phyloP scores from a whole-genome alignment of 2,113 vertebrate species.

The Prietella phreatophila region DNA sequence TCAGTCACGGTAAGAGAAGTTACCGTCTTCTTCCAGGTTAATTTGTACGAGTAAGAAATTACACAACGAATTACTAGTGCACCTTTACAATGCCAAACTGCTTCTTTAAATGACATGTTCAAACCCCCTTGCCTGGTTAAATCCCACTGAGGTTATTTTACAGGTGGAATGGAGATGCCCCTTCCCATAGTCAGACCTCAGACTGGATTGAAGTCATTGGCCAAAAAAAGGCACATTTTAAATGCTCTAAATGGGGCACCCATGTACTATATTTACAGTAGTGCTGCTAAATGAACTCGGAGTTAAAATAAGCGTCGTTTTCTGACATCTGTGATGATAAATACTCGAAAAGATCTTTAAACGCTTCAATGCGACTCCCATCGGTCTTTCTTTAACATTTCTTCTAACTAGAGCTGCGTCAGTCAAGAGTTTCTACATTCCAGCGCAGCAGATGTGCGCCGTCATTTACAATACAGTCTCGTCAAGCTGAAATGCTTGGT shows the following conservation, averaged over 20 bases:
- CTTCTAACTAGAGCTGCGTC: too few species aligned
- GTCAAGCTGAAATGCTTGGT: conserved; percentile 11
- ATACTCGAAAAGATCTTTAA: neutral
- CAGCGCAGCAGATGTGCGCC: conserved; percentile 25
- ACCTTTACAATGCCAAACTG: neutral
- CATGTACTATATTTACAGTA: neutral
- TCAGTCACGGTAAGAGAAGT: too few species aligned
- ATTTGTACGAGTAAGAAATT: neutral
- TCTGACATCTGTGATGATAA: neutral
- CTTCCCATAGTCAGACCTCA: neutral
- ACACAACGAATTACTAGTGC: neutral
- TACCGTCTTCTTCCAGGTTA: neutral
- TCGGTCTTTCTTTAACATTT: too few species aligned
- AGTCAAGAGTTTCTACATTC: neutral
- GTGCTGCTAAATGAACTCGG: neutral
- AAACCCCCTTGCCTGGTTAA: neutral
- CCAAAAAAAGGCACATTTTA: neutral
- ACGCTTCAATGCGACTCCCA: neutral
- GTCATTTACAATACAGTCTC: conserved; percentile 22
- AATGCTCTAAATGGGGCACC: neutral
- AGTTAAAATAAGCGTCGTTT: neutral
- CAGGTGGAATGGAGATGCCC: neutral
- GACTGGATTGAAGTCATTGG: neutral
- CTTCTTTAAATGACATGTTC: neutral
- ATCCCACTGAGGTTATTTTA: neutral